Percentiles rank a stretch among this genome's conserved stretches.
phyloP scores from a whole-genome alignment of 2,888 invertebrate genomes.

The Idaea biselata region DNA sequence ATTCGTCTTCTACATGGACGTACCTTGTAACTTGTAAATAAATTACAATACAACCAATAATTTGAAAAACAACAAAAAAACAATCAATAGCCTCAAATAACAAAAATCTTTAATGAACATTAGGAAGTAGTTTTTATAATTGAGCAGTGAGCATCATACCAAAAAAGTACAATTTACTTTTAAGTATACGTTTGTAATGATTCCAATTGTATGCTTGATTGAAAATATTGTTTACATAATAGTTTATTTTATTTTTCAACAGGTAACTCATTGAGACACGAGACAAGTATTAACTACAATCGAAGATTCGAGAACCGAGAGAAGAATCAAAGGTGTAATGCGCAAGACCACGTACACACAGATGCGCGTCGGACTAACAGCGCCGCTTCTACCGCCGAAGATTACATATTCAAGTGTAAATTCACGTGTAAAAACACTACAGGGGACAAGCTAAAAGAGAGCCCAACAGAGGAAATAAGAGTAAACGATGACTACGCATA shows the following conservation, averaged over 20 bases:
- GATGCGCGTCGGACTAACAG: neutral
- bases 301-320: slow-evolving; percentile 1
- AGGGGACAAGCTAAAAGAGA: neutral
- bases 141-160: neutral
- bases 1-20: too few species aligned
- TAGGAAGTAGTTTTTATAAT: neutral
- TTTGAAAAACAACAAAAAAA: neutral
- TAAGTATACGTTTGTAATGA: neutral
- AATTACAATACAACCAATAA: too few species aligned
- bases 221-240: neutral
- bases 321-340: neutral
- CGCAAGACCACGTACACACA: slow-evolving; percentile 8
- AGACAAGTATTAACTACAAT: slow-evolving; percentile 1
- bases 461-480: slow-evolving; percentile 1
- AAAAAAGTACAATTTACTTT: neutral
- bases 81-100: neutral
- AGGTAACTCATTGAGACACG: slow-evolving; percentile 31
- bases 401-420: slow-evolving; percentile 11
- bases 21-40: too few species aligned
- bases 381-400: slow-evolving; percentile 6
- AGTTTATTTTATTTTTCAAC: slow-evolving; percentile 9
- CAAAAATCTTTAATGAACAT: neutral
- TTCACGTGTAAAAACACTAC: slow-evolving; percentile 8
- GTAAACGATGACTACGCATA: neutral
- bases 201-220: neutral